Evolutionary conservation across 2,888 invertebrate genomes (phyloP).

Genomic region (Sclerodermus sp.): DNA sequence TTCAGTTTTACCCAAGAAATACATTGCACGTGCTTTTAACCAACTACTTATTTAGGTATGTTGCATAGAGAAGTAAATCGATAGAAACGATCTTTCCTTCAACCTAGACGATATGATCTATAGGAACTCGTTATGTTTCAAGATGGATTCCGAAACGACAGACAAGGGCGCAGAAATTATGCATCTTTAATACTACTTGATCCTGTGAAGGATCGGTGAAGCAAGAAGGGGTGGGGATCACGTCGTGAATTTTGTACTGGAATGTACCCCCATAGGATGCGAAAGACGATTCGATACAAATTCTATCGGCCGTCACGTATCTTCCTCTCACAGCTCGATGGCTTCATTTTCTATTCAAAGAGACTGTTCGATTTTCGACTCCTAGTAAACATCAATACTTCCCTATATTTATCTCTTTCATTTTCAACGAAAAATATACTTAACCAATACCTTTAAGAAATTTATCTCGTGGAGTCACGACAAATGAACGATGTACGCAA

Average conservation of each 20-base stretch:
- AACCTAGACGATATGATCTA: too few relatives aligned
- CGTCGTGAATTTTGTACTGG: constrained; percentile 23
- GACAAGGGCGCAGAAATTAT: constrained; percentile 27
- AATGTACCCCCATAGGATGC: constrained; percentile 12
- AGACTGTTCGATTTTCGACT: constrained; percentile 9
- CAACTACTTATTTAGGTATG: too few relatives aligned
- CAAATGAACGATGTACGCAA: too few relatives aligned
- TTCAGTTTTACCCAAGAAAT: constrained; percentile 6
- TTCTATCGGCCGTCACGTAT: constrained; percentile 26
- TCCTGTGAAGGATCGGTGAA: constrained; percentile 18
- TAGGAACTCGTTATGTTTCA: too few relatives aligned
- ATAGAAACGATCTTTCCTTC: too few relatives aligned
- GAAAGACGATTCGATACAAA: constrained; percentile 27
- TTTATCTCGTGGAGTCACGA: too few relatives aligned
- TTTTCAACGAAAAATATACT: too few relatives aligned
- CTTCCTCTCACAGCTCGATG: constrained; percentile 2
- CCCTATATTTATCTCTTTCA: too few relatives aligned
- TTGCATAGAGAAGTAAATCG: too few relatives aligned
- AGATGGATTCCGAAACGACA: constrained; percentile 14
- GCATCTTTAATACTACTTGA: constrained; percentile 22
- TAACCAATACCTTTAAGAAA: too few relatives aligned
- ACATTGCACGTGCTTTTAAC: too few relatives aligned
- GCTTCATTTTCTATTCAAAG: constrained; percentile 27
- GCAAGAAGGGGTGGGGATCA: constrained; percentile 14
- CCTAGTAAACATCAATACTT: too few relatives aligned